Conservation (phyloP, 2,888 invertebrate genomes). For the Alcis repandata region DNA sequence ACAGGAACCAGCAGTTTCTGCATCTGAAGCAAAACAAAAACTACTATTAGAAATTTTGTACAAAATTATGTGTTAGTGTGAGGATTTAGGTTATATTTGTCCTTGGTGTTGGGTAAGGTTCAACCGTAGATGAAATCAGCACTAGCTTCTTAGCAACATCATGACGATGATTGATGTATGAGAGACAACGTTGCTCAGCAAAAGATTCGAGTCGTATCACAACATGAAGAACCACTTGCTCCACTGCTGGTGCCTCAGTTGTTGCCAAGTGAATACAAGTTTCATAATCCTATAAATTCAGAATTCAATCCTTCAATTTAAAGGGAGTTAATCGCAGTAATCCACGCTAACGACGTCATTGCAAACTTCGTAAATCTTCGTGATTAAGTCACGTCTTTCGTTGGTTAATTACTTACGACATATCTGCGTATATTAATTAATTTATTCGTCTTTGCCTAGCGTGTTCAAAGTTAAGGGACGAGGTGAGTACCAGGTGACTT, state of each 20-base stretch:
- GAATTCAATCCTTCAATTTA: background rate
- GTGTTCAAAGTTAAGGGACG: slow-evolving; percentile 30
- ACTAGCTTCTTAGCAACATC: no score
- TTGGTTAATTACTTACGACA: slow-evolving; percentile 6
- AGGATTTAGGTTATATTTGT: no score
- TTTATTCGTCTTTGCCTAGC: slow-evolving; percentile 25
- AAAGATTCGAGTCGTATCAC: no score
- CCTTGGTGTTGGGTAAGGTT: no score
- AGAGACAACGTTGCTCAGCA: no score
- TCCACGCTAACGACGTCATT: slow-evolving; percentile 2
- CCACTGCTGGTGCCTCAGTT: no score
- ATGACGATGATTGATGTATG: no score
- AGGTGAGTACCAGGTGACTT: slow-evolving; percentile 34
- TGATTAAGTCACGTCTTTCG: slow-evolving; percentile 11
- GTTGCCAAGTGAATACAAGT: no score
- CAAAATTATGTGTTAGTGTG: background rate
- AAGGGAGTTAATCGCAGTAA: background rate
- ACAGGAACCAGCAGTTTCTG: slow-evolving; percentile 67
- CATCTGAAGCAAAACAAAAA: slow-evolving; percentile 74
- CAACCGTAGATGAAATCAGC: no score
- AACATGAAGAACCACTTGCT: no score
- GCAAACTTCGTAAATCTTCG: slow-evolving; percentile 14
- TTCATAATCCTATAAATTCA: no score
- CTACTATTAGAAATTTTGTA: background rate
- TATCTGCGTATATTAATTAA: slow-evolving; percentile 24